A percentile compares a stretch with the other conserved stretches of the same genome.
These are phyloP conservation scores for Drosophila prosaltans DNA, from an alignment of 1,140 invertebrate species.

Conservation along the genomic window DNA sequence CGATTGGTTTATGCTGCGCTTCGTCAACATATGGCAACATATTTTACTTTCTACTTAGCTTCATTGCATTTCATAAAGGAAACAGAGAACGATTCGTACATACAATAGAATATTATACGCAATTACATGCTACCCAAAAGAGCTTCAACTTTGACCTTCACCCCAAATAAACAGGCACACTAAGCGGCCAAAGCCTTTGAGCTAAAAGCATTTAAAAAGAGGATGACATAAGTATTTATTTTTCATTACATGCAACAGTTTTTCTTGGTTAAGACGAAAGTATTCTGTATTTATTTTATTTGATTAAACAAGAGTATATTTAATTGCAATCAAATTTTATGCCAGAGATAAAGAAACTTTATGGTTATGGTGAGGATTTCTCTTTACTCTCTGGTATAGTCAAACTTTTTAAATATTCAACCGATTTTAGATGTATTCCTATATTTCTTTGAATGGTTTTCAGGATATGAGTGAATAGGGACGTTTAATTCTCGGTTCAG, in stretches of 20 bases:
- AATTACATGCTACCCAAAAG: slow-evolving; percentile 38
- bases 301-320: too few relatives aligned
- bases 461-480: too few relatives aligned
- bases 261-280: too few relatives aligned
- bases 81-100: slow-evolving; percentile 49
- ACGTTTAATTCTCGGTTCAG: too few relatives aligned
- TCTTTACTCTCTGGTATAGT: too few relatives aligned
- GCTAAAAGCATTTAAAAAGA: slow-evolving; percentile 17
- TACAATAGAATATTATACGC: slow-evolving; percentile 34
- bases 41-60: slow-evolving; percentile 51
- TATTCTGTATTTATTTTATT: too few relatives aligned
- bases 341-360: too few relatives aligned
- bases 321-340: too few relatives aligned
- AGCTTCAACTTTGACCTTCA: slow-evolving; percentile 77
- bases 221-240: slow-evolving; percentile 17
- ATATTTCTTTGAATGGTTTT: too few relatives aligned
- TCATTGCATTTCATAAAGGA: slow-evolving; percentile 54
- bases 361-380: too few relatives aligned
- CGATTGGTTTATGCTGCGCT: slow-evolving; percentile 73
- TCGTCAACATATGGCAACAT: slow-evolving; percentile 71
- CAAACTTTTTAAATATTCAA: too few relatives aligned
- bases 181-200: slow-evolving; percentile 45
- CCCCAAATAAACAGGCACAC: slow-evolving; percentile 55
- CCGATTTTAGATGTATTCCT: too few relatives aligned
- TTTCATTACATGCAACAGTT: neutral